A percentile compares a stretch with the other conserved stretches of the same genome.
phyloP scores from a whole-genome alignment of 2,113 vertebrate species.

The Columbina picui region DNA sequence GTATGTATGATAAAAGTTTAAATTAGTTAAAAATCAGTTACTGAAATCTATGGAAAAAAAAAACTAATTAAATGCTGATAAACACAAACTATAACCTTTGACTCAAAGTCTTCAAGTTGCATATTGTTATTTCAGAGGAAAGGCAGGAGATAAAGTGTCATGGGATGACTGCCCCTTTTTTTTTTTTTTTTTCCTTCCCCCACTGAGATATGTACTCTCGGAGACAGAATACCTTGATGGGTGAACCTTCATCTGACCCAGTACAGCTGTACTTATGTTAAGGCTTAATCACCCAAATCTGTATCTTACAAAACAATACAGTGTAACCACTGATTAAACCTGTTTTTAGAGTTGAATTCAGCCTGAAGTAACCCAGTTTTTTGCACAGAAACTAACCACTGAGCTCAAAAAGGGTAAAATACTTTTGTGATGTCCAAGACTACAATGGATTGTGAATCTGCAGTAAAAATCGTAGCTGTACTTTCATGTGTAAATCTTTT shows the following conservation, averaged over 20 bases:
- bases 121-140: background rate
- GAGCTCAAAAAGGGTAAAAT: constrained; percentile 1
- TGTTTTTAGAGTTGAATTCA: constrained; percentile 2
- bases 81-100: background rate
- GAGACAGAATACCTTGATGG: background rate
- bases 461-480: constrained; percentile 29
- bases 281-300: constrained; percentile 34
- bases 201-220: background rate
- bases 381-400: constrained; percentile 18
- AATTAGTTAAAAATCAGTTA: background rate
- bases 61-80: background rate
- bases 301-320: background rate
- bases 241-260: constrained; percentile 1
- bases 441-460: constrained; percentile 14
- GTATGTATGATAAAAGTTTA: background rate
- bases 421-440: constrained; percentile 8
- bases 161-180: background rate
- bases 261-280: background rate
- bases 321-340: background rate
- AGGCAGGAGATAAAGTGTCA: background rate
- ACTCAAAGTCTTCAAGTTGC: background rate
- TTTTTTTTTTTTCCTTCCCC: background rate
- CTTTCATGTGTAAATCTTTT: constrained; percentile 47
- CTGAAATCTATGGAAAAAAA: background rate
- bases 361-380: constrained; percentile 4